Conservation (phyloP, 2,888 invertebrate species). For the Nomada goodeniana region DNA sequence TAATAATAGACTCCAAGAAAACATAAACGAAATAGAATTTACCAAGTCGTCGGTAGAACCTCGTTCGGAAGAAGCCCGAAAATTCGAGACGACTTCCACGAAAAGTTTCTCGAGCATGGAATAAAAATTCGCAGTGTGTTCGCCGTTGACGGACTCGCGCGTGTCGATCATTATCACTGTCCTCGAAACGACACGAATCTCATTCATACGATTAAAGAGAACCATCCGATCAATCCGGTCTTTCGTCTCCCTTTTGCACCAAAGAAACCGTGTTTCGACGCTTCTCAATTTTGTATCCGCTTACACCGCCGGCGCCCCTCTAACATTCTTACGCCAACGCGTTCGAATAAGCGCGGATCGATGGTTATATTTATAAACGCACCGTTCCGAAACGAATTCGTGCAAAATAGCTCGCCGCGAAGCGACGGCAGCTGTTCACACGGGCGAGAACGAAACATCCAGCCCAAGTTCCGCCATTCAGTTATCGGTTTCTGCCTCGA, state of each 20-base stretch:
- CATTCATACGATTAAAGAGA: conserved; percentile 18
- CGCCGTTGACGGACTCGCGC: not conserved
- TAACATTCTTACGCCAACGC: conserved; percentile 20
- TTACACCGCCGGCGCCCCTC: not conserved
- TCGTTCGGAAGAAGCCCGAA: too few species aligned
- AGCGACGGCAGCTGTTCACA: not conserved
- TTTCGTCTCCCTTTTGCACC: not conserved
- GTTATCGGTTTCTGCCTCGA: conserved; percentile 13
- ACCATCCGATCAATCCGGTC: conserved; percentile 15
- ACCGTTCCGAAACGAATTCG: conserved; percentile 17
- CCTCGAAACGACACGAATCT: conserved; percentile 21
- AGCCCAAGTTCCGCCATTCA: conserved; percentile 39
- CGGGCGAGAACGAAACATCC: conserved; percentile 30
- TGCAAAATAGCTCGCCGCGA: conserved; percentile 16
- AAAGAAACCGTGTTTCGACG: conserved; percentile 8
- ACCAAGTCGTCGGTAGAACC: too few species aligned
- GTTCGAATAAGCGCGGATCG: conserved; percentile 29
- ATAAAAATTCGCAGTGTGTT: too few species aligned
- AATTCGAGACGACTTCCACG: too few species aligned
- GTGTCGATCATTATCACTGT: conserved; percentile 2
- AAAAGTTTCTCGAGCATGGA: too few species aligned
- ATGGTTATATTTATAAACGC: conserved; percentile 44
- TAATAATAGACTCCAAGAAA: too few species aligned
- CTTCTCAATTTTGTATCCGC: not conserved
- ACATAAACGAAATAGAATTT: too few species aligned